Conservation (phyloP, 2,888 invertebrate genomes). For the Epiblema foenella region DNA sequence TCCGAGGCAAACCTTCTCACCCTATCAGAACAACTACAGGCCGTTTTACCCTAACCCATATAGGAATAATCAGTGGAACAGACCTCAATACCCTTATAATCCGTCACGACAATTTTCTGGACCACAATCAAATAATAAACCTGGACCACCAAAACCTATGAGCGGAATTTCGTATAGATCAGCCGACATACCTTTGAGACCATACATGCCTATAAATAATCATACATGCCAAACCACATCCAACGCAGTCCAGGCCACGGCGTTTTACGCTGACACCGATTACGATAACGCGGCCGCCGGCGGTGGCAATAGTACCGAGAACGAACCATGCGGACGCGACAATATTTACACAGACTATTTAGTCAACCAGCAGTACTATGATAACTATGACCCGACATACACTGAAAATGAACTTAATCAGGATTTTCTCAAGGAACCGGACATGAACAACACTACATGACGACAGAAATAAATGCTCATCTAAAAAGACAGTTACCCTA, state of each 20-base stretch:
- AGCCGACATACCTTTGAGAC: not conserved
- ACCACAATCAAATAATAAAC: too few species aligned
- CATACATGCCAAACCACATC: not conserved
- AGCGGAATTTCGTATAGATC: too few species aligned
- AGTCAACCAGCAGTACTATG: not conserved
- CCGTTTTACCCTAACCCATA: too few species aligned
- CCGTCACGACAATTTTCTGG: too few species aligned
- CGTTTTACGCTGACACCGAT: not conserved
- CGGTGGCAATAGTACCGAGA: not conserved
- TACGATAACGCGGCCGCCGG: not conserved
- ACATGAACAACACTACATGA: not conserved
- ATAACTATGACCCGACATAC: not conserved
- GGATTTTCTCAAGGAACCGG: not conserved
- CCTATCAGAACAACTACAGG: too few species aligned
- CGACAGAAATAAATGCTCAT: not conserved
- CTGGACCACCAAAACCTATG: too few species aligned
- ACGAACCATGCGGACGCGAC: not conserved
- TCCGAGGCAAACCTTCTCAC: too few species aligned
- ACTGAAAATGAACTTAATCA: not conserved
- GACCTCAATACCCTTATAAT: too few species aligned
- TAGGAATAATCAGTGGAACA: too few species aligned
- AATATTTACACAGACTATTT: conserved; percentile 5
- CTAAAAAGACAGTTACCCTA: not conserved
- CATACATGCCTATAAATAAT: conserved; percentile 5
- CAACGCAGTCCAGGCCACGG: not conserved